Percentiles rank a stretch among this genome's conserved stretches.
These are phyloP conservation scores for Hyles vespertilio DNA, from an alignment of 1,140 invertebrate species.

Conservation along the genomic window DNA sequence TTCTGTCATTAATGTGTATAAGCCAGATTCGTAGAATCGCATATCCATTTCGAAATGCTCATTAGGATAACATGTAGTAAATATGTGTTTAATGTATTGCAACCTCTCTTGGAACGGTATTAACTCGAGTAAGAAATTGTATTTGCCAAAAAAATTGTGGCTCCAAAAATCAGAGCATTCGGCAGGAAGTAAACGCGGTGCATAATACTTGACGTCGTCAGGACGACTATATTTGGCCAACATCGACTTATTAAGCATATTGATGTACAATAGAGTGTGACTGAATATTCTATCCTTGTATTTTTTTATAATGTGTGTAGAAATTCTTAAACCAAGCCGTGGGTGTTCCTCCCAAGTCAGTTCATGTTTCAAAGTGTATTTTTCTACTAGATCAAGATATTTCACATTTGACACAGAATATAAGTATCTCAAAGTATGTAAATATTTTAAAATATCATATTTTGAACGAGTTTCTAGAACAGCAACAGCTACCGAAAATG, in stretches of 20 bases:
- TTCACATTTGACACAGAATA: slow-evolving; percentile 22
- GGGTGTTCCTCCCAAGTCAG: background rate
- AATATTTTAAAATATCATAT: background rate
- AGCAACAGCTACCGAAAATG: slow-evolving; percentile 20
- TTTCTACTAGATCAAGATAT: slow-evolving; percentile 32
- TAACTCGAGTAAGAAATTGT: slow-evolving; percentile 33
- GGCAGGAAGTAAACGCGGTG: slow-evolving; percentile 27
- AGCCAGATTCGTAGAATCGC: slow-evolving; percentile 34
- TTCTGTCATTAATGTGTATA: slow-evolving; percentile 37
- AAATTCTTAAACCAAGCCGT: slow-evolving; percentile 31
- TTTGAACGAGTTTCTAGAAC: slow-evolving; percentile 12
- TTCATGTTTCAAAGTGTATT: slow-evolving; percentile 13
- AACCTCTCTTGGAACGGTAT: slow-evolving; percentile 37
- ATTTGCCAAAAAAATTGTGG: slow-evolving; percentile 23
- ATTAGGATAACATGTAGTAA: slow-evolving; percentile 31
- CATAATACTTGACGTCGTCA: slow-evolving; percentile 41
- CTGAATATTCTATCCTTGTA: slow-evolving; percentile 41
- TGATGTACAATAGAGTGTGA: slow-evolving; percentile 33
- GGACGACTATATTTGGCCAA: slow-evolving; percentile 31
- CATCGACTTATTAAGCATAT: slow-evolving; percentile 27
- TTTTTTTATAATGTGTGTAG: slow-evolving; percentile 45
- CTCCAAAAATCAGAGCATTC: slow-evolving; percentile 38
- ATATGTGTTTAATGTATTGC: slow-evolving; percentile 40
- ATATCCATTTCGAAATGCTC: slow-evolving; percentile 43
- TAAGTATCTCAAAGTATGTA: slow-evolving; percentile 21